Base-by-base conservation (phyloP, 2,797 vertebrate genomes). In the Gallinago solitaria region DNA sequence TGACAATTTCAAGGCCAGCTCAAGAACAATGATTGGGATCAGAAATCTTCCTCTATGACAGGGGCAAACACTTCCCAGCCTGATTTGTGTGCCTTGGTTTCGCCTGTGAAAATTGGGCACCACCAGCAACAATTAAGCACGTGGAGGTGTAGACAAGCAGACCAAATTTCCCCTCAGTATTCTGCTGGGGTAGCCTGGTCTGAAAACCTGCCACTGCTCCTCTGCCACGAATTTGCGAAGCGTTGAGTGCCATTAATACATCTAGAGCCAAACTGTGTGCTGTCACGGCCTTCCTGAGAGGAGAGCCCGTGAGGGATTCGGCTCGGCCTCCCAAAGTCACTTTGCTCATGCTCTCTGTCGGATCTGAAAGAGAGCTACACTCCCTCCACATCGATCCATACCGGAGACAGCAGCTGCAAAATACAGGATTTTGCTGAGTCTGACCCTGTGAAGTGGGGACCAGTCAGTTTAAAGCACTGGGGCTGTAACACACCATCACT, bases 1-100 rank as follows among this genome's bases (percentile, higher is more conserved):
- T 41, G 51, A 64, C 74, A 73, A 94, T 78, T 83, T 87, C 53
- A 88, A 95, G 39, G 56, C 43, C 64, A 73, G 53, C 43, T 94
- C 65, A 64, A 81, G 54, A 94, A 24, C 37, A 86, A 45, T 1
- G 2, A 43, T 6, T n/a, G 7, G 39, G 30, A 79, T 67, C 11
- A 51, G 67, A 94, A 94, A 59, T 59, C 24, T 76, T 81, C 35
- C 13, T 76, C 39, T 41, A 5, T 28, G 45, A 54, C 16, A 73
- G 32, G 18, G 70, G 9, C 54, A 92, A 92, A 64, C 35, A 61
- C 6, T 77, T 71, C 67, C 81, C 43, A 89, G 35, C 10, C 32
- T 6, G 5, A 12, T 47, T 54, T 67, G 4, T 64, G 18, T 89
- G 30, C 39, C 69, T 74, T 3, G 0, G 21, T 82, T 97, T 57